phyloP scores from a whole-genome alignment of 2,797 vertebrate species.

The Zenarchopterus dispar region DNA sequence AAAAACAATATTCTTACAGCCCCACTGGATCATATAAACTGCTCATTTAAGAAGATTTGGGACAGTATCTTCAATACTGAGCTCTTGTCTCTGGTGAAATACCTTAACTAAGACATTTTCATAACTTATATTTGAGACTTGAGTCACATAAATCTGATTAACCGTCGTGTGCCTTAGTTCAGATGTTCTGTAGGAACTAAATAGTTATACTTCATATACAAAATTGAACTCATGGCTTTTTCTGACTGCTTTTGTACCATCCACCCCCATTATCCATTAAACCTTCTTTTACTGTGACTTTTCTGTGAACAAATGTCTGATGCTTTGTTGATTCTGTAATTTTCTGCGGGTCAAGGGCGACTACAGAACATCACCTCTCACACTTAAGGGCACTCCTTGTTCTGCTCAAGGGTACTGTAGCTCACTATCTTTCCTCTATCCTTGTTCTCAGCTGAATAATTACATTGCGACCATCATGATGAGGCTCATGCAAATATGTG shows the following conservation, averaged over 20 bases:
- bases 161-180: no score
- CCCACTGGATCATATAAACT: no score
- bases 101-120: no score
- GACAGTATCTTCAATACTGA: no score
- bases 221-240: constrained; percentile 1
- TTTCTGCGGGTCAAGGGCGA: background rate
- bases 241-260: background rate
- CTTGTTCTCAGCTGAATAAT: background rate
- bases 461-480: background rate
- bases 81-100: no score
- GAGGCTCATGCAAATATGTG: constrained; percentile 1
- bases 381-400: background rate
- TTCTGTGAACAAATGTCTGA: background rate
- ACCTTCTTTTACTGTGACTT: background rate
- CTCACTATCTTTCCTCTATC: background rate
- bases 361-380: background rate
- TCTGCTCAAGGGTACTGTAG: constrained; percentile 6
- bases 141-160: no score
- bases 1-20: no score
- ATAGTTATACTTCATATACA: background rate
- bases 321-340: constrained; percentile 7
- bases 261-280: background rate
- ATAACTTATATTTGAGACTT: no score
- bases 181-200: no score
- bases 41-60: no score